These are phyloP conservation scores for Gambusia holbrooki DNA, from an alignment of 2,113 vertebrate genomes.

Conservation along the genomic window DNA sequence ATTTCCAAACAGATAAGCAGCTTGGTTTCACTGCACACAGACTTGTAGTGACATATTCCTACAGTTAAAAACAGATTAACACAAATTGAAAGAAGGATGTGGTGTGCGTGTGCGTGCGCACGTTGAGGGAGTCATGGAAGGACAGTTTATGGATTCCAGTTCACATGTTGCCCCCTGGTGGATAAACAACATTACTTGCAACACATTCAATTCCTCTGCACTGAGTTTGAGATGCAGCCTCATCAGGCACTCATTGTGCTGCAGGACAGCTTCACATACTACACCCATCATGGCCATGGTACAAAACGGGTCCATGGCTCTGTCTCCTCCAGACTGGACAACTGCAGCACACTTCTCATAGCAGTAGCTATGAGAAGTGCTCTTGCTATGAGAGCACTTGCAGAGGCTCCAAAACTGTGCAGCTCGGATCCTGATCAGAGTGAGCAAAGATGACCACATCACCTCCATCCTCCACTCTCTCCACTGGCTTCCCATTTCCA, in stretches of 20 bases:
- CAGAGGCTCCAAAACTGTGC: too few relatives aligned
- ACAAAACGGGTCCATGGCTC: too few relatives aligned
- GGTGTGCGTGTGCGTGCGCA: background rate
- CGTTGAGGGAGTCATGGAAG: background rate
- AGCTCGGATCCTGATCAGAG: too few relatives aligned
- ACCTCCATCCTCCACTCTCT: too few relatives aligned
- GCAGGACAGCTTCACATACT: slow-evolving; percentile 30
- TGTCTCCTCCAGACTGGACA: too few relatives aligned
- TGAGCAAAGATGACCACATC: too few relatives aligned
- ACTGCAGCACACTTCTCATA: too few relatives aligned
- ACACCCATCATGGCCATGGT: too few relatives aligned
- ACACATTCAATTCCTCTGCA: background rate
- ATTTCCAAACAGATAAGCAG: slow-evolving; percentile 5
- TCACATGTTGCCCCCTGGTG: slow-evolving; percentile 72
- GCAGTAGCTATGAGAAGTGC: too few relatives aligned
- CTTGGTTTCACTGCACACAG: slow-evolving; percentile 12
- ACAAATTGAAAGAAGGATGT: slow-evolving; percentile 12
- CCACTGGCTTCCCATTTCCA: too few relatives aligned
- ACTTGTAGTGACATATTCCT: background rate
- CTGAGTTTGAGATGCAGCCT: slow-evolving; percentile 31
- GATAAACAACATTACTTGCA: slow-evolving; percentile 50
- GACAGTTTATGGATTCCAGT: slow-evolving; percentile 47
- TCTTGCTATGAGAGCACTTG: too few relatives aligned
- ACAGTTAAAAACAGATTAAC: background rate
- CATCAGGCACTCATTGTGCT: slow-evolving; percentile 25